Base-by-base conservation (phyloP, 2,888 invertebrate genomes). In the Pseudanteris insignis region DNA sequence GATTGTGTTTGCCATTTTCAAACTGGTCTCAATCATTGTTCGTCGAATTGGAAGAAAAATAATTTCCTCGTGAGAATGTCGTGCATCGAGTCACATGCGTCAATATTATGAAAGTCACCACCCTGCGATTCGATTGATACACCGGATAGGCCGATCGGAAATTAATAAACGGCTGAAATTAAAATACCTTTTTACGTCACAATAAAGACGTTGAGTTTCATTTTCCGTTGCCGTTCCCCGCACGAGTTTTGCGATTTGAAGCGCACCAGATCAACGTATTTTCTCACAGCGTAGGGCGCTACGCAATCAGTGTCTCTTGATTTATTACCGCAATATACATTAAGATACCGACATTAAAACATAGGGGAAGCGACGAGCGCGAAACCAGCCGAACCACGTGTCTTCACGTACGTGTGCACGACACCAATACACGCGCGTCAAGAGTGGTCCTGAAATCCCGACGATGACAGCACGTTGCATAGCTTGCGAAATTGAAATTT, bases 291-390 rank as follows among this genome's bases (percentile, higher is more conserved):
- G 47, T 30, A 54, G 73, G 74, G 73, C 72, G 70, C 68, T 71
- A 75, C 73, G 76, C 77, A 79, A 79, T 79, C 79, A 79, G 79
- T 77, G 78, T 70, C 71, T 72, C 72, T 51, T 79, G 79, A 79
- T 79, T 79, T 79, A 79, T 79, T 72, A 76, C 65, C 70, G 78
- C 78, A 79, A 79, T 79, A 78, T 78, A 79, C 78, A 79, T 79
- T 79, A 79, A 79, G 79, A 79, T 79, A 79, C 77, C 77, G 73
- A 74, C 78, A 77, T 79, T 79, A 79, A 79, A 79, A 79, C 77
- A 77, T 62, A 73, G 77, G 74, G 77, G 77, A 79, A 76, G 73
- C 72, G 70, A 72, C 73, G 62, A 33, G 57, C 57, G 47, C 36
- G 38, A 47, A n/a, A 50, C 46, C 38, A 48, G 41, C 26, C 41